Percentiles rank a stretch among this genome's conserved stretches.
These are phyloP conservation scores for Jaculus jaculus DNA, from an alignment of 2,113 vertebrate species.

Conservation along the genomic window DNA sequence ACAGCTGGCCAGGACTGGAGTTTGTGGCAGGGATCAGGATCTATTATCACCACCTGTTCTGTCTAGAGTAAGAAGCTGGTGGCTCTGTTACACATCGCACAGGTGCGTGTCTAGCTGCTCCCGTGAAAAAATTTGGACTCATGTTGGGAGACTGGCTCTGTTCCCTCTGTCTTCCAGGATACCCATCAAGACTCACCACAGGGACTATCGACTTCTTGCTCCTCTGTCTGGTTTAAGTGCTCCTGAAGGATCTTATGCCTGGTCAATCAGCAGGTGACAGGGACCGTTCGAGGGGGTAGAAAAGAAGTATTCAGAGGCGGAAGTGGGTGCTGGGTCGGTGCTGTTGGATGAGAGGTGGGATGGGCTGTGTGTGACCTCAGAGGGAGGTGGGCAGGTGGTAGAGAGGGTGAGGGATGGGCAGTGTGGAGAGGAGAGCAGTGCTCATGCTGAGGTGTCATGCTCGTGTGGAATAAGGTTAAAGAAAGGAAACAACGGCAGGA, in stretches of 20 bases:
- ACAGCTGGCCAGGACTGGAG: not conserved
- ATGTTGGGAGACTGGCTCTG: not conserved
- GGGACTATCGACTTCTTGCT: not conserved
- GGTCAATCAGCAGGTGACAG: not conserved
- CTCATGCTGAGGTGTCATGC: not conserved
- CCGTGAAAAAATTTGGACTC: not conserved
- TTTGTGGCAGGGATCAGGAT: not conserved
- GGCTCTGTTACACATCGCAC: not conserved
- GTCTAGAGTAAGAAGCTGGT: not conserved
- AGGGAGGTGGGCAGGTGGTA: not conserved
- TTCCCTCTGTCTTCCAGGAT: not conserved
- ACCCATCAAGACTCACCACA: not conserved
- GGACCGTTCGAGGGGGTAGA: not conserved
- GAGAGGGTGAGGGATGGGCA: too few relatives aligned
- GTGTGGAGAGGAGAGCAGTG: too few relatives aligned
- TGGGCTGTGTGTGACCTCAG: not conserved
- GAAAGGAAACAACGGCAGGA: too few relatives aligned
- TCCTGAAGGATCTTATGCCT: not conserved
- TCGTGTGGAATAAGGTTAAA: too few relatives aligned
- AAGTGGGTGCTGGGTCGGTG: not conserved
- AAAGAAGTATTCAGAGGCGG: not conserved
- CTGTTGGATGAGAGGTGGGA: not conserved
- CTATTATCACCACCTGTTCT: not conserved
- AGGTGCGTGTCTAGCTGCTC: not conserved
- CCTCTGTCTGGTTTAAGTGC: not conserved